Base-by-base conservation (phyloP, 2,113 vertebrate genomes). In the Rhipidura dahli region DNA sequence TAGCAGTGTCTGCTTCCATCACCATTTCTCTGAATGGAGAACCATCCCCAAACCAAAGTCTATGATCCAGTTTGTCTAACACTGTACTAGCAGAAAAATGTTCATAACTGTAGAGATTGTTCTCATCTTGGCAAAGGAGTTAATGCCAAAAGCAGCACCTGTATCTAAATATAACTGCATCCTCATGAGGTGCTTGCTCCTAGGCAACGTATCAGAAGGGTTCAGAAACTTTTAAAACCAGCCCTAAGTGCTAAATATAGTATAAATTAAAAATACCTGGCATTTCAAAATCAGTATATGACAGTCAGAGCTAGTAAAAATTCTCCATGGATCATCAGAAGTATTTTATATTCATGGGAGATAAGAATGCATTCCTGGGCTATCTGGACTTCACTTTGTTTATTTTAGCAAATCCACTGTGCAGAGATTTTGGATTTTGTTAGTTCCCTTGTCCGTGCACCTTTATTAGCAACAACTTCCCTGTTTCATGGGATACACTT, bases 181-280 rank as follows among this genome's bases (percentile, higher is more conserved):
- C 54, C 8, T 78, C 11, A 9, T 59, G 39, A 87, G 60, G 69
- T 86, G 21, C 4, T 83, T 90, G 80, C 95, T 90, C 53, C 79
- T 93, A 90, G 69, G 86, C 89, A 95, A 73, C 3, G 0, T 80
- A 78, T 59, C 47, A 59, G 33, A 92, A 89, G 51, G 68, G 60
- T 90, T 94, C 80, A 92, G 56, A 93, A 94, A 83, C 44, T 89
- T 94, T 86, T 83, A 59, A 94, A 94, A 71, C 23, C 64, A 94
- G 17, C 47, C 23, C 17, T 49, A 65, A 87, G 45, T 68, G 60
- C 53, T 94, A 88, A 94, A 76, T 84, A 65, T 75, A 93, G n/a
- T 35, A 16, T 33, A 76, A 72, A 71, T 76, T 65, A 71, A 82
- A 93, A 93, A 82, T 45, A 54, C 6, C 10, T 44, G 57, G 49